A percentile compares a stretch with the other conserved stretches of the same genome.
Evolutionary conservation across 2,113 vertebrate species (phyloP).

Genomic region (Regulus satrapa): DNA sequence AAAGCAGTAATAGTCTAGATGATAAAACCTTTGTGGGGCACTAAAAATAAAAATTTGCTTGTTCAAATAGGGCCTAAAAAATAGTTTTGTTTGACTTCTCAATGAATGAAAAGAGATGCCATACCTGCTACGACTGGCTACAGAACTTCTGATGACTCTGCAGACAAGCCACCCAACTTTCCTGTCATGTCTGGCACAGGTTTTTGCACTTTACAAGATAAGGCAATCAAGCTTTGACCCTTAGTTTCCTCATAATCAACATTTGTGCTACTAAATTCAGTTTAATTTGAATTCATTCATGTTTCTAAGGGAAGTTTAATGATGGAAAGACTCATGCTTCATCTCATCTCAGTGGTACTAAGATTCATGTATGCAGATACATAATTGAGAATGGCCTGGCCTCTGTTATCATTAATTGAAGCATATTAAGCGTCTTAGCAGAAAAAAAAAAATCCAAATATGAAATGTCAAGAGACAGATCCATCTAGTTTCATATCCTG

Average conservation of each 20-base stretch:
- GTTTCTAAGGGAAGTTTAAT: not conserved
- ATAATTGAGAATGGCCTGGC: not conserved
- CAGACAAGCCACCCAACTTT: not conserved
- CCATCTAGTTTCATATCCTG: constrained; percentile 35
- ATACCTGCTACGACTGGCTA: not conserved
- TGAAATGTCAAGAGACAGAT: constrained; percentile 41
- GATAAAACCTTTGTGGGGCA: not conserved
- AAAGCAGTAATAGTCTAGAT: not conserved
- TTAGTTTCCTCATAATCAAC: not conserved
- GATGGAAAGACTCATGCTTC: not conserved
- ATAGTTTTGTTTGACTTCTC: not conserved
- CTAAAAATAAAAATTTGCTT: not conserved
- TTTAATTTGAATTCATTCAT: not conserved
- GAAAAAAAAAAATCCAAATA: not conserved
- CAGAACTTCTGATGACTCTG: not conserved
- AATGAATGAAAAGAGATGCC: not conserved
- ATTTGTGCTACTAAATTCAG: not conserved
- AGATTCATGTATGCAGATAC: not conserved
- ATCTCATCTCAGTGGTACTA: not conserved
- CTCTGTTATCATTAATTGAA: constrained; percentile 35
- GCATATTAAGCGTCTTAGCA: constrained; percentile 5
- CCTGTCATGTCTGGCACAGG: fast-evolving
- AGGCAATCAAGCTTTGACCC: not conserved
- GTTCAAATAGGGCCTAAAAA: not conserved
- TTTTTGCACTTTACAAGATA: not conserved